phyloP scores from a whole-genome alignment of 37 sponge, comb jelly and placozoan species.

The Diacarnus erythraeanus region DNA sequence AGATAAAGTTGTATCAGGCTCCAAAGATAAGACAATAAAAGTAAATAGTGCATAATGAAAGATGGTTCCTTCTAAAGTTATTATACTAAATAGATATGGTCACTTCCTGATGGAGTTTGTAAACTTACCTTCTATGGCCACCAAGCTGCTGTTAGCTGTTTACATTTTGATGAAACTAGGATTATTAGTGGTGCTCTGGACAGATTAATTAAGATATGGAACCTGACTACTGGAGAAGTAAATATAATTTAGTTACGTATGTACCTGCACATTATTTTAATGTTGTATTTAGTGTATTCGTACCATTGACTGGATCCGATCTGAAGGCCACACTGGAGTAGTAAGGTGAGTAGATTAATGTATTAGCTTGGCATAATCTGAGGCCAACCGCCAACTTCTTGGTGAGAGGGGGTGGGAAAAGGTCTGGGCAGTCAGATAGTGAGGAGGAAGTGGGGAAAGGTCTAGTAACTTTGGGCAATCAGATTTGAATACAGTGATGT shows the following conservation, averaged over 20 bases:
- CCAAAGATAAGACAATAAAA: conserved; percentile 88
- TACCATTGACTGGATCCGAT: conserved; percentile 95
- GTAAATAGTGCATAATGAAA: conserved; percentile 29
- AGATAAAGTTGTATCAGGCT: conserved; percentile 84
- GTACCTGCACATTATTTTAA: background rate
- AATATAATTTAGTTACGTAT: background rate
- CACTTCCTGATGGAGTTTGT: conserved; percentile 69
- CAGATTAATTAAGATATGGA: conserved; percentile 94
- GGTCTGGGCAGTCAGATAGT: too few relatives aligned
- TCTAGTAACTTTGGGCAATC: too few relatives aligned
- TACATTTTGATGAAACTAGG: conserved; percentile 88
- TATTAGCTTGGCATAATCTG: too few relatives aligned
- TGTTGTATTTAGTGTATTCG: conserved; percentile 69
- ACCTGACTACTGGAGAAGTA: conserved; percentile 74
- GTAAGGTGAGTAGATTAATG: conserved; percentile 60
- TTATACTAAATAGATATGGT: conserved; percentile 73
- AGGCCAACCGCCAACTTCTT: too few relatives aligned
- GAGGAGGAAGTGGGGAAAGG: too few relatives aligned
- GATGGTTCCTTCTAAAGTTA: background rate
- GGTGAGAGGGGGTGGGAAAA: too few relatives aligned
- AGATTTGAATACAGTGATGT: too few relatives aligned
- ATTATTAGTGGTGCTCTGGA: conserved; percentile 96
- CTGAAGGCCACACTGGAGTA: conserved; percentile 98
- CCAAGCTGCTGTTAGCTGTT: conserved; percentile 92
- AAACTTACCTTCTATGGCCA: conserved; percentile 91